Conservation (phyloP, 1,140 invertebrate species). For the Druon quercuslanigerum region DNA sequence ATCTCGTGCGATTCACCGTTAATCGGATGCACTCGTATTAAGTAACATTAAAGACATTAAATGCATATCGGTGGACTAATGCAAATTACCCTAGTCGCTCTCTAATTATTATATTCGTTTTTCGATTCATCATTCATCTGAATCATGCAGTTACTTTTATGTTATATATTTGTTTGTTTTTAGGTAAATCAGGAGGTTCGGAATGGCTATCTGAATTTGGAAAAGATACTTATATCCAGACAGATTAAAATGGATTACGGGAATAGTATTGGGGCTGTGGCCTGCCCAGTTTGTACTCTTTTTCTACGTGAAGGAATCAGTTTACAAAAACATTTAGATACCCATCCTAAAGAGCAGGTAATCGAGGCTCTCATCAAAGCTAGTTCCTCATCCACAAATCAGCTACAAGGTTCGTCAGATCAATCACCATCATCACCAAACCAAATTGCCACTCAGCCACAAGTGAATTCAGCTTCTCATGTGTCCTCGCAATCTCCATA, state of each 20-base stretch:
- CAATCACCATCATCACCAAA: conserved; percentile 38
- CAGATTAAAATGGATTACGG: conserved; percentile 13
- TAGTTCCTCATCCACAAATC: conserved; percentile 44
- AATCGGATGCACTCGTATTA: too few species aligned
- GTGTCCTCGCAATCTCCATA: conserved; percentile 59
- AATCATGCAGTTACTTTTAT: too few species aligned
- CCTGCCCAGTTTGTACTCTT: conserved; percentile 88
- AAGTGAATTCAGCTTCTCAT: conserved; percentile 31
- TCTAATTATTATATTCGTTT: too few species aligned
- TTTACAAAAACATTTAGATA: conserved; percentile 85
- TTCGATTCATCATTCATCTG: too few species aligned
- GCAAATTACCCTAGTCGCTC: too few species aligned
- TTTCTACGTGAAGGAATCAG: conserved; percentile 88
- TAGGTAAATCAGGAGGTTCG: background rate
- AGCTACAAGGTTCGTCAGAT: conserved; percentile 31
- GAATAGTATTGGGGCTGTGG: conserved; percentile 62
- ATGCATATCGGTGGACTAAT: too few species aligned
- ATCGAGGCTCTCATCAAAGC: conserved; percentile 85
- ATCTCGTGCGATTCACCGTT: too few species aligned
- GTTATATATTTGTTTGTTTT: background rate
- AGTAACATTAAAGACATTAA: too few species aligned
- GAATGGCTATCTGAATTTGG: background rate
- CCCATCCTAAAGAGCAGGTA: conserved; percentile 90
- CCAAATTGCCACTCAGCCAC: conserved; percentile 1
- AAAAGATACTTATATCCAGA: background rate